Conservation (phyloP, 1,140 invertebrate genomes). For the Drosophila insularis region DNA sequence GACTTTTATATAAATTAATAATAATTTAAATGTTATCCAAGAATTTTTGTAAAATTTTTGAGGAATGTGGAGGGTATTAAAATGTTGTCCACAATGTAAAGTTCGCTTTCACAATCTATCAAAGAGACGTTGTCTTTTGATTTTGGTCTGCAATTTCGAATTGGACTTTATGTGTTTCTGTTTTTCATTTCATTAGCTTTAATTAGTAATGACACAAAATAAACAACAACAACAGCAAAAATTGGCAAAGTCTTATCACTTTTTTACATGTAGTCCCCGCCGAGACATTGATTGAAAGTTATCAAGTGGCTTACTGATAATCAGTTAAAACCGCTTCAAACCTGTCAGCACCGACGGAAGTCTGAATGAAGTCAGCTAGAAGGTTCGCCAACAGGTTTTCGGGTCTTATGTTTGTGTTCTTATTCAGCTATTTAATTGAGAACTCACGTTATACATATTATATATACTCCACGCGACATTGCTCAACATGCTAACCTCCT, state of each 20-base stretch:
- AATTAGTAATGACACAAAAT: constrained; percentile 10
- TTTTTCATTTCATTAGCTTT: constrained; percentile 26
- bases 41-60: too few species aligned
- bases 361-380: constrained; percentile 11
- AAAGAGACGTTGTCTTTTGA: background rate
- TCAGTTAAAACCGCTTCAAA: constrained; percentile 50
- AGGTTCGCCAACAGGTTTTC: constrained; percentile 2
- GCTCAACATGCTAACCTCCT: constrained; percentile 22
- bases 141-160: background rate
- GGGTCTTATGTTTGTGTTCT: constrained; percentile 43
- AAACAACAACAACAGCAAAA: background rate
- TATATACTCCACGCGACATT: constrained; percentile 45
- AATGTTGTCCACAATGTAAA: background rate
- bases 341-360: constrained; percentile 32
- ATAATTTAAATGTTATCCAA: too few species aligned
- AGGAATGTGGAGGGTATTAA: too few species aligned
- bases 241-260: constrained; percentile 43
- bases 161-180: background rate
- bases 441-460: constrained; percentile 45
- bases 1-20: too few species aligned
- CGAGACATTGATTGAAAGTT: constrained; percentile 34
- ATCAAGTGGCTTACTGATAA: constrained; percentile 25
- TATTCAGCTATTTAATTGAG: constrained; percentile 43
- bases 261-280: constrained; percentile 19
- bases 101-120: background rate